phyloP scores from a whole-genome alignment of 2,888 invertebrate species.

The Maniola hyperantus region DNA sequence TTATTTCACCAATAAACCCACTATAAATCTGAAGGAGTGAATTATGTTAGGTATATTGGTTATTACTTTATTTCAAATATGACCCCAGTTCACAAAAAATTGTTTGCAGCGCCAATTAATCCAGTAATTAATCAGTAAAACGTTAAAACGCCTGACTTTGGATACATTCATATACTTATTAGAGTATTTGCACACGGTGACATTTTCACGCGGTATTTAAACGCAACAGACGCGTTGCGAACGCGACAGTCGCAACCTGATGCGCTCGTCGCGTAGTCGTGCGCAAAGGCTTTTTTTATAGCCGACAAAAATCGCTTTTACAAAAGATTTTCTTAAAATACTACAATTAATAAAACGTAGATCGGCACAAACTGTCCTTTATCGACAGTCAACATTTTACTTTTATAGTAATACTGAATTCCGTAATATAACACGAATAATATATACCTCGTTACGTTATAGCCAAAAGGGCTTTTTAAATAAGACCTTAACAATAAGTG shows the following conservation, averaged over 20 bases:
- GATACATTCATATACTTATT: not conserved
- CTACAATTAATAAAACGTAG: not conserved
- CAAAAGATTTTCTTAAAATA: not conserved
- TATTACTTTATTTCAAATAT: conserved; percentile 16
- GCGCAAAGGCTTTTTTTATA: not conserved
- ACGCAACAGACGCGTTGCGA: too few relatives aligned
- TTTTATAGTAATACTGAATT: conserved; percentile 51
- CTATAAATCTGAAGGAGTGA: too few relatives aligned
- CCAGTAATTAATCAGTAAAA: not conserved
- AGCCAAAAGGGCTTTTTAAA: conserved; percentile 55
- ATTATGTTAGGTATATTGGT: not conserved
- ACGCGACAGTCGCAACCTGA: too few relatives aligned
- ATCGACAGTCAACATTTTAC: not conserved
- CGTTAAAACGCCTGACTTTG: too few relatives aligned
- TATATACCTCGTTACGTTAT: conserved; percentile 40
- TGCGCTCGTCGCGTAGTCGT: not conserved
- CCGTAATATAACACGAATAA: conserved; percentile 38
- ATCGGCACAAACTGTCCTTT: not conserved
- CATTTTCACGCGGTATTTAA: too few relatives aligned
- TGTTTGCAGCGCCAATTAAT: not conserved
- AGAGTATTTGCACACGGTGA: not conserved
- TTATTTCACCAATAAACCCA: not conserved
- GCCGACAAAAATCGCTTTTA: not conserved
- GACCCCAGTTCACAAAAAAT: conserved; percentile 33
- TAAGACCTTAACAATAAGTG: conserved; percentile 43